phyloP scores from a whole-genome alignment of 2,888 invertebrate species.

The Andrena minutula region DNA sequence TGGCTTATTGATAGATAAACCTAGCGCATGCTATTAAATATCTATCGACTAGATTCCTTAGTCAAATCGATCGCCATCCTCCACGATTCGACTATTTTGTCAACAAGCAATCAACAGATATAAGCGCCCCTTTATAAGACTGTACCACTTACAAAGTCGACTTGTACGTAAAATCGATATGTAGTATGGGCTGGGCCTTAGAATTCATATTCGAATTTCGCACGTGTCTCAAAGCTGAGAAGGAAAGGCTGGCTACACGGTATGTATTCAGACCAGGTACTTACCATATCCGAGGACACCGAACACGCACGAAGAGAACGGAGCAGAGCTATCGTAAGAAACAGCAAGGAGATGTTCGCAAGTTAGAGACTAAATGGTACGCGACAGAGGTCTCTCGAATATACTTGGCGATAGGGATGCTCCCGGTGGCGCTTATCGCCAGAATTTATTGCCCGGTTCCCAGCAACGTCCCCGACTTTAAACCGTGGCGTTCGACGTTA shows the following conservation, averaged over 20 bases:
- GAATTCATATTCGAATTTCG: conserved; percentile 17
- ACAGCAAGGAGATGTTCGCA: conserved; percentile 36
- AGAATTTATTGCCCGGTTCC: conserved; percentile 70
- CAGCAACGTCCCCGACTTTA: conserved; percentile 65
- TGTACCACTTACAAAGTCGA: no score
- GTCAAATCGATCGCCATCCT: no score
- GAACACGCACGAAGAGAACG: conserved; percentile 16
- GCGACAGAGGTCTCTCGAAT: conserved; percentile 58
- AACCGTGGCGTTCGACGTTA: conserved; percentile 69
- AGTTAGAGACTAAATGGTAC: conserved; percentile 50
- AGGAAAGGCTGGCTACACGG: neutral
- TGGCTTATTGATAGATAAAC: no score
- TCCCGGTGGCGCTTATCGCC: conserved; percentile 66
- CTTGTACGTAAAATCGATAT: no score
- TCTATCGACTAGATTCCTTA: no score
- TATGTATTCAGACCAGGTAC: neutral
- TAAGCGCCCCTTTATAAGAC: no score
- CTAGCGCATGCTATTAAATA: no score
- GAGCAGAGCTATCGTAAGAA: conserved; percentile 47
- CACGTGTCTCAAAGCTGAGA: conserved; percentile 7
- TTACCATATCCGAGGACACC: neutral
- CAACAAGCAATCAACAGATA: no score
- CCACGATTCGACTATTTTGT: no score
- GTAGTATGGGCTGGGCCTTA: no score
- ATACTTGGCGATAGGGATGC: conserved; percentile 51